These are phyloP conservation scores for Sarcophaga subvicina DNA, from an alignment of 2,888 invertebrate genomes.

Conservation along the genomic window DNA sequence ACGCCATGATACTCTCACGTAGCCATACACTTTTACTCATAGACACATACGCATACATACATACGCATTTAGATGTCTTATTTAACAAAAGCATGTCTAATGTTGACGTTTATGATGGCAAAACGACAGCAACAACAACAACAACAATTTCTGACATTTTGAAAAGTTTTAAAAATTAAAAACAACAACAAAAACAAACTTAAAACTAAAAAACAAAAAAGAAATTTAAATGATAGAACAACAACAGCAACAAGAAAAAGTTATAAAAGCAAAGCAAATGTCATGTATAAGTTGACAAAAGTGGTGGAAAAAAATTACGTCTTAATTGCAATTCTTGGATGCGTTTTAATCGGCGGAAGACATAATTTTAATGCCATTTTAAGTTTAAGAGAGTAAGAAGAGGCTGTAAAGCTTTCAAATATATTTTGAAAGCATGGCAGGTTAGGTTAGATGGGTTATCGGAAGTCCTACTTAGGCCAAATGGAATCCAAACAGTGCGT, in stretches of 20 bases:
- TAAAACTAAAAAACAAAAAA: not conserved
- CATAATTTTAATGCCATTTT: too few species aligned
- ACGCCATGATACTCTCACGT: not conserved
- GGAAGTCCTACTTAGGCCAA: too few species aligned
- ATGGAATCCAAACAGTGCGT: too few species aligned
- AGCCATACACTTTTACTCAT: not conserved
- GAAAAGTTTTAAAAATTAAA: constrained; percentile 51
- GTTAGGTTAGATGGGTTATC: too few species aligned
- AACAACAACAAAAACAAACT: constrained; percentile 15
- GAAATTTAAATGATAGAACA: not conserved
- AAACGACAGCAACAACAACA: constrained; percentile 38
- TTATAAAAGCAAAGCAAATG: too few species aligned
- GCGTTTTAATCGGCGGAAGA: too few species aligned
- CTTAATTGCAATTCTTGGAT: too few species aligned
- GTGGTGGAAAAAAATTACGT: not conserved
- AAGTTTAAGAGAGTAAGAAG: too few species aligned
- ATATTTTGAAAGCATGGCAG: too few species aligned
- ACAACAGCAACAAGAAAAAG: too few species aligned
- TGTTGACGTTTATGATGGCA: constrained; percentile 59
- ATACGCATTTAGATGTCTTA: constrained; percentile 11
- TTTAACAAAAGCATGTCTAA: constrained; percentile 63
- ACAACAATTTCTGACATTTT: constrained; percentile 53
- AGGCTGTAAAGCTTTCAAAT: too few species aligned
- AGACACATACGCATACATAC: not conserved
- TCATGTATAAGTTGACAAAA: not conserved